Evolutionary conservation across 2,888 invertebrate genomes (phyloP), one percentile per base, ranked within the genome.

Genomic region (Drosophila phalerata): DNA sequence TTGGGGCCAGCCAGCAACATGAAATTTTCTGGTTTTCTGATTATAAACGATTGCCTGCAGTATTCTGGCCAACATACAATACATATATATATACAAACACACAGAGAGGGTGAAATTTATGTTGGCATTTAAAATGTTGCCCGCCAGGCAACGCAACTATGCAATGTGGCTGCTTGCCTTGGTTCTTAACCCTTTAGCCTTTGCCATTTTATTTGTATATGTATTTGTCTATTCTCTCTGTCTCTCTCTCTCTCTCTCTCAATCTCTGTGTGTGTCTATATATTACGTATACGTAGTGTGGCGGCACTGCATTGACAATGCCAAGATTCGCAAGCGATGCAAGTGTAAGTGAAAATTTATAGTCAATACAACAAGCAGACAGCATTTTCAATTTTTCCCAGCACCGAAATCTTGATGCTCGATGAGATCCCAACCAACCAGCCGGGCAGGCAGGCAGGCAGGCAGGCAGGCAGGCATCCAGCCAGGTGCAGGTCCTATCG

Each of bases 11-110:
- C 69, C 83, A 81, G 58, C 72, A 69, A 69, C 80, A 86, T 74
- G 84, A 84, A 82, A 87, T 89, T 87, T 89, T 81, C 85, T 87
- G 77, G 61, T 77, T 77, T 85, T 88, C 83, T 82, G 89, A 87
- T 82, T 85, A 86, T 85, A 85, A 88, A 85, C 87, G 87, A 85
- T 88, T 78, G 84, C 81, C 84, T 81, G 88, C 88, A 88, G 73
- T 78, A 71, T 68, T 52, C 64, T 63, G 47, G 42, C 45, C 45
- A 8, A 55, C 49, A 64, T 19, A 63, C 38, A 37, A 11, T 25
- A 22, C 43, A 68, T 30, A 25, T 17, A 38, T 6, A 32, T 6
- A 49, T 32, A 28, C 28, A 28, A 28, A 47, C 28, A 56, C 38
- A 53, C 37, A 53, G 38, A 71, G 32, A 25, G 37, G 53, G 34